phyloP scores from a whole-genome alignment of 2,797 vertebrate species.

The Phataginus tricuspis region DNA sequence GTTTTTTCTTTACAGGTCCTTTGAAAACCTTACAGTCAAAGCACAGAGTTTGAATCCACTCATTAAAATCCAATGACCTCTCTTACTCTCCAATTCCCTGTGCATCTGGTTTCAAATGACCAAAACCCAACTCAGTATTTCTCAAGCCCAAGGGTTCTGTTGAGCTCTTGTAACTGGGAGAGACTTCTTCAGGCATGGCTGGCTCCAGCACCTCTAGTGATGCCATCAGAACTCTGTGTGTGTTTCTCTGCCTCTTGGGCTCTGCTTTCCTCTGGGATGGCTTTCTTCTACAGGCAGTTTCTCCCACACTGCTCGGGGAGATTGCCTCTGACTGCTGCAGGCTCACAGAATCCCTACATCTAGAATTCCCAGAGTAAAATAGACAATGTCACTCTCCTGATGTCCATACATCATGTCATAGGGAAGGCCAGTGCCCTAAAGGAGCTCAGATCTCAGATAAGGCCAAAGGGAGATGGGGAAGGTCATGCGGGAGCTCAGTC shows the following conservation, averaged over 20 bases:
- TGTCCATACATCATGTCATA: not conserved
- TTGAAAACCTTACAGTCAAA: conserved; percentile 1
- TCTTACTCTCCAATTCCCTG: not conserved
- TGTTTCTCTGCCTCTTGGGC: not conserved
- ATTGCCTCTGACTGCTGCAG: not conserved
- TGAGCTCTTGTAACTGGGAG: not conserved
- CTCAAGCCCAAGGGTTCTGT: not conserved
- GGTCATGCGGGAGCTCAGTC: not conserved
- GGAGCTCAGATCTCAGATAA: not conserved
- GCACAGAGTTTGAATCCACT: not conserved
- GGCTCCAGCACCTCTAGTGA: not conserved
- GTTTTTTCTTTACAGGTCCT: not conserved
- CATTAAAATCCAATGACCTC: not conserved
- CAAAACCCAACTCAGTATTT: conserved; percentile 13
- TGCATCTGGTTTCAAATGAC: conserved; percentile 23
- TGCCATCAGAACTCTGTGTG: not conserved
- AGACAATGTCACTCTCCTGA: not conserved
- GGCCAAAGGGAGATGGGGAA: not conserved
- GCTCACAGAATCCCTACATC: not conserved
- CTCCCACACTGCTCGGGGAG: not conserved
- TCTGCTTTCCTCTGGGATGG: not conserved
- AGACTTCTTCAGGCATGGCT: not conserved
- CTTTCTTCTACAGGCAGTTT: not conserved
- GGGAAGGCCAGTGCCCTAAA: not conserved
- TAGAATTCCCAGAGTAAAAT: not conserved